These are phyloP conservation scores for Anser cygnoides DNA, from an alignment of 2,113 vertebrate species.

Conservation along the genomic window DNA sequence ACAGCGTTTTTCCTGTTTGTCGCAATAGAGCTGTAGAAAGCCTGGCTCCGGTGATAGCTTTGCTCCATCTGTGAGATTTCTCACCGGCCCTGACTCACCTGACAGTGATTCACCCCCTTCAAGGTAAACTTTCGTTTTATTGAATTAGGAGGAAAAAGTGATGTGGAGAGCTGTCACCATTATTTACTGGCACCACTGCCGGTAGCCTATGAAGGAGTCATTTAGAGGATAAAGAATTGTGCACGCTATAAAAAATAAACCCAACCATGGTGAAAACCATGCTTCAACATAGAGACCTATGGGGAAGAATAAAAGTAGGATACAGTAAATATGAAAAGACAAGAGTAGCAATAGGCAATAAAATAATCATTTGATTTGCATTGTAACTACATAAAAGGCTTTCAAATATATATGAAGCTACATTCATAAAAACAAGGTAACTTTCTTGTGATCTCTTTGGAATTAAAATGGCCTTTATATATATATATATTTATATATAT, in stretches of 20 bases:
- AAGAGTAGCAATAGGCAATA: not conserved
- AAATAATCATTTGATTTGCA: not conserved
- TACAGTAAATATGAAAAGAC: not conserved
- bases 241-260: not conserved
- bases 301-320: not conserved
- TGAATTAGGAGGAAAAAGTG: not conserved
- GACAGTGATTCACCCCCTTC: not conserved
- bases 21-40: not conserved
- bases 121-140: not conserved
- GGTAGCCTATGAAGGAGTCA: not conserved
- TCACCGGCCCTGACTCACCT: not conserved
- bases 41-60: not conserved
- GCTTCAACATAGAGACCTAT: not conserved
- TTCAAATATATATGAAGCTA: not conserved
- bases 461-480: not conserved
- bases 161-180: not conserved
- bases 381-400: not conserved
- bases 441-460: not conserved
- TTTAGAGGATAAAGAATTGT: not conserved
- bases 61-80: not conserved
- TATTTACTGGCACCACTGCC: not conserved
- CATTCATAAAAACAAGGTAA: not conserved
- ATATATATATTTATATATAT: not conserved
- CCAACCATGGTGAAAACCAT: not conserved
- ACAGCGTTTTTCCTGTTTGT: not conserved